phyloP scores from a whole-genome alignment of 2,113 vertebrate species.

The Tyto alba region DNA sequence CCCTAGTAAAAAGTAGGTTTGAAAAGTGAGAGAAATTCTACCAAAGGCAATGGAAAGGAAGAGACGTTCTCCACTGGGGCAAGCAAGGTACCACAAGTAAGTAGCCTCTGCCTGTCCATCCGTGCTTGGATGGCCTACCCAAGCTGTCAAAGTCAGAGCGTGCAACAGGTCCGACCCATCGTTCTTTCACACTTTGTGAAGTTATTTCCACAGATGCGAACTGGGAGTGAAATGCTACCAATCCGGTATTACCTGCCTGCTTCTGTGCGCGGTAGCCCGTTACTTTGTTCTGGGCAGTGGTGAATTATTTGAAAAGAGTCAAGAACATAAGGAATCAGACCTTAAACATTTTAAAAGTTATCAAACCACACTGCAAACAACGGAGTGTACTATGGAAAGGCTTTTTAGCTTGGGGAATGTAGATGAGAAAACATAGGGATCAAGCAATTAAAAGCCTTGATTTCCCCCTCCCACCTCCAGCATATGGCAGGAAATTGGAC shows the following conservation, averaged over 20 bases:
- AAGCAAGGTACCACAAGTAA: neutral
- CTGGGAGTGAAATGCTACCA: neutral
- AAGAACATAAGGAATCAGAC: neutral
- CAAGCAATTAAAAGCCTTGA: constrained; percentile 58
- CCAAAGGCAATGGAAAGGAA: neutral
- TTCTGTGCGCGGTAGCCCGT: neutral
- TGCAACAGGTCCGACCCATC: neutral
- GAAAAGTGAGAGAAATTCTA: neutral
- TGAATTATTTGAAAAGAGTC: neutral
- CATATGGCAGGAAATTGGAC: constrained; percentile 71
- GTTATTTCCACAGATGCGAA: neutral
- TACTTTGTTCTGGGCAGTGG: neutral
- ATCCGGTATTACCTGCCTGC: neutral
- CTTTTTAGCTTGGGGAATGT: constrained; percentile 53
- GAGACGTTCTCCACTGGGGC: neutral
- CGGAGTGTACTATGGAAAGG: neutral
- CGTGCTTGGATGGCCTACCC: neutral
- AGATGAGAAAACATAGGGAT: constrained; percentile 49
- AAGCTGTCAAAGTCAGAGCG: neutral
- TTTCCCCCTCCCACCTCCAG: constrained; percentile 54
- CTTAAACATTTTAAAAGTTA: neutral
- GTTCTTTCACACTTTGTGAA: neutral
- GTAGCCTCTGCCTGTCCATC: neutral
- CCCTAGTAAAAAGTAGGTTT: neutral
- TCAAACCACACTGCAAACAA: neutral